Evolutionary conservation across 2,888 invertebrate genomes (phyloP).

Genomic region (Onthophagus sagittarius): DNA sequence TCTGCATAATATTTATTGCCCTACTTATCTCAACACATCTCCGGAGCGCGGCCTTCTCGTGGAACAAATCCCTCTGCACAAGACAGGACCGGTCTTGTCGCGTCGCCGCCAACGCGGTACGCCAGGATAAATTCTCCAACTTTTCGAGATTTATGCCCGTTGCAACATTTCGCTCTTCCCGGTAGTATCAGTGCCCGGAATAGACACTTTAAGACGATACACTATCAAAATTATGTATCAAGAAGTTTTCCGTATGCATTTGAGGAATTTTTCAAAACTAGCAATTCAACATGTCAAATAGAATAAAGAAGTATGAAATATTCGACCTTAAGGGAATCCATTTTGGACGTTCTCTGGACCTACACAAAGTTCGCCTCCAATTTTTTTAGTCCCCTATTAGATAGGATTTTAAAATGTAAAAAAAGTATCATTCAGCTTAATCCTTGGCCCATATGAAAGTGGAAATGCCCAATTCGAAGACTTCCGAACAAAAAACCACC

Average conservation of each 20-base stretch:
- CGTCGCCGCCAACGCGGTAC: neutral
- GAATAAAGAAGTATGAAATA: too few relatives aligned
- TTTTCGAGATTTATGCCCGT: slow-evolving; percentile 6
- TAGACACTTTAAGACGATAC: neutral
- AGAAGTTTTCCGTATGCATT: neutral
- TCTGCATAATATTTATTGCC: slow-evolving; percentile 8
- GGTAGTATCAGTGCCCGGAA: neutral
- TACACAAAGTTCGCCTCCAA: too few relatives aligned
- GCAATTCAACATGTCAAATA: neutral
- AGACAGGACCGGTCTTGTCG: neutral
- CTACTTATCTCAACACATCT: slow-evolving; percentile 11
- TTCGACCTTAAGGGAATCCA: too few relatives aligned
- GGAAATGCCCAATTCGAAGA: too few relatives aligned
- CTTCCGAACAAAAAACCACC: too few relatives aligned
- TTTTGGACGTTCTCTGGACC: too few relatives aligned
- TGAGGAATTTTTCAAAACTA: neutral
- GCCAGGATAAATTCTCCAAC: slow-evolving; percentile 2
- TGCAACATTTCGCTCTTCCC: neutral
- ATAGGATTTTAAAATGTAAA: too few relatives aligned
- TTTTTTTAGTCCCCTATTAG: too few relatives aligned
- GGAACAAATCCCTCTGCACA: neutral
- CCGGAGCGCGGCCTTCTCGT: neutral
- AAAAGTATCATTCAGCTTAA: too few relatives aligned
- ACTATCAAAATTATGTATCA: slow-evolving; percentile 3
- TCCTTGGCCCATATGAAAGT: too few relatives aligned